phyloP scores from a whole-genome alignment of 2,888 invertebrate species.

The Tanytarsus gracilentus region DNA sequence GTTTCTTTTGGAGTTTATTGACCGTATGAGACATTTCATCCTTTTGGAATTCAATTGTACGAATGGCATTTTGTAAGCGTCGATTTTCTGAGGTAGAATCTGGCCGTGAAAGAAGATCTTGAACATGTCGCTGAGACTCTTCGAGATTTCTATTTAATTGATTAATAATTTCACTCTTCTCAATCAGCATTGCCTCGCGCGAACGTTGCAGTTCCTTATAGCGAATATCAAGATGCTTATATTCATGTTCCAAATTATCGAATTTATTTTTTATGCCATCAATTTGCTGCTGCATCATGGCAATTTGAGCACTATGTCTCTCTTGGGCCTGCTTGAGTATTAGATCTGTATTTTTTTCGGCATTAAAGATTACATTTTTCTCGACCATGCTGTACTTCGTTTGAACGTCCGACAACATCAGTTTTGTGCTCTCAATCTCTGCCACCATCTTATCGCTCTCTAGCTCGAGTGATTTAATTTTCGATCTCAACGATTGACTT shows the following conservation, averaged over 20 bases:
- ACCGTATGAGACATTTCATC: constrained; percentile 38
- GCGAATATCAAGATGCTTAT: constrained; percentile 47
- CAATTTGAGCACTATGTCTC: constrained; percentile 44
- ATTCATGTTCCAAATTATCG: constrained; percentile 46
- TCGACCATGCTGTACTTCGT: constrained; percentile 41
- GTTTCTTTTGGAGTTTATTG: constrained; percentile 33
- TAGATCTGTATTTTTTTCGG: constrained; percentile 37
- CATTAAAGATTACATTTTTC: constrained; percentile 36
- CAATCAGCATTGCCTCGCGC: constrained; percentile 52
- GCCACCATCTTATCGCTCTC: constrained; percentile 48
- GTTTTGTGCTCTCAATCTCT: constrained; percentile 48
- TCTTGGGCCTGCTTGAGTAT: constrained; percentile 45
- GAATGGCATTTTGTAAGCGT: constrained; percentile 36
- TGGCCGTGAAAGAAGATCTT: constrained; percentile 38
- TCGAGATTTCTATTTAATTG: constrained; percentile 51
- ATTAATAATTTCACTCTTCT: constrained; percentile 55
- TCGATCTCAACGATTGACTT: constrained; percentile 39
- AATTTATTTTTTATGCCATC: constrained; percentile 41
- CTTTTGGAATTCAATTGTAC: constrained; percentile 38
- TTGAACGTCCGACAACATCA: constrained; percentile 45
- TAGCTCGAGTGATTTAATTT: constrained; percentile 41
- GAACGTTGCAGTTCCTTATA: constrained; percentile 51
- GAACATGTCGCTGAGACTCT: constrained; percentile 48
- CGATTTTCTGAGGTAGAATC: constrained; percentile 37
- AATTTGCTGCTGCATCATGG: constrained; percentile 46